Percentiles rank a stretch among this genome's conserved stretches.
Conservation (phyloP, 2,888 invertebrate genomes). For the Nemapogon koenigi region DNA sequence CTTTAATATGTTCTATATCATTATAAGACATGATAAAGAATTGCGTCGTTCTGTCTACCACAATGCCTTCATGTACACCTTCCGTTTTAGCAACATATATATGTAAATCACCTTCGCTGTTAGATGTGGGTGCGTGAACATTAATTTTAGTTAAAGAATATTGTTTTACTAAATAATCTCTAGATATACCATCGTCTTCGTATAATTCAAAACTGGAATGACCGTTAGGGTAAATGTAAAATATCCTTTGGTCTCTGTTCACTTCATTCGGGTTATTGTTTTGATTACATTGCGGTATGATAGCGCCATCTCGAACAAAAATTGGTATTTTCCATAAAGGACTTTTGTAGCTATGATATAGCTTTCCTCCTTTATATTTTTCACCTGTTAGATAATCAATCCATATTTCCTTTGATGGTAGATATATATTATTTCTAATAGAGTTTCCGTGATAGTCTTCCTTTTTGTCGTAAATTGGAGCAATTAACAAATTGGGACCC, state of each 20-base stretch:
- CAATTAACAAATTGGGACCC: slow-evolving; percentile 49
- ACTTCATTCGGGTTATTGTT: slow-evolving; percentile 47
- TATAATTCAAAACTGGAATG: slow-evolving; percentile 33
- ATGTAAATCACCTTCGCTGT: slow-evolving; percentile 27
- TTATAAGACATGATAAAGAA: slow-evolving; percentile 36
- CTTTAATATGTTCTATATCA: slow-evolving; percentile 29
- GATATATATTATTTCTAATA: slow-evolving; percentile 36
- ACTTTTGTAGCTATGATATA: slow-evolving; percentile 34
- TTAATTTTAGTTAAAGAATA: slow-evolving; percentile 33
- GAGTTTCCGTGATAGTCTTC: slow-evolving; percentile 19
- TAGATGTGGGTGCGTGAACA: slow-evolving; percentile 25
- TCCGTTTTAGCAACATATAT: slow-evolving; percentile 35
- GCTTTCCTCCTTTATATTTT: slow-evolving; percentile 47
- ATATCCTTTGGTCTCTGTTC: slow-evolving; percentile 32
- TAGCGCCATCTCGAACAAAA: slow-evolving; percentile 46
- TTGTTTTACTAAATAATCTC: slow-evolving; percentile 30
- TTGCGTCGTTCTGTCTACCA: slow-evolving; percentile 33
- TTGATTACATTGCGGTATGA: slow-evolving; percentile 44
- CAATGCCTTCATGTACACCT: slow-evolving; percentile 35
- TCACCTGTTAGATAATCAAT: slow-evolving; percentile 46
- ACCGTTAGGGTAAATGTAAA: slow-evolving; percentile 39
- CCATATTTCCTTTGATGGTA: slow-evolving; percentile 43
- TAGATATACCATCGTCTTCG: slow-evolving; percentile 47
- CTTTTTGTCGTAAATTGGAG: slow-evolving; percentile 38
- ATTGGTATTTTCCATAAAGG: slow-evolving; percentile 52